These are phyloP conservation scores for Chromoteleia sp. DNA, from an alignment of 2,888 invertebrate genomes.

Conservation along the genomic window DNA sequence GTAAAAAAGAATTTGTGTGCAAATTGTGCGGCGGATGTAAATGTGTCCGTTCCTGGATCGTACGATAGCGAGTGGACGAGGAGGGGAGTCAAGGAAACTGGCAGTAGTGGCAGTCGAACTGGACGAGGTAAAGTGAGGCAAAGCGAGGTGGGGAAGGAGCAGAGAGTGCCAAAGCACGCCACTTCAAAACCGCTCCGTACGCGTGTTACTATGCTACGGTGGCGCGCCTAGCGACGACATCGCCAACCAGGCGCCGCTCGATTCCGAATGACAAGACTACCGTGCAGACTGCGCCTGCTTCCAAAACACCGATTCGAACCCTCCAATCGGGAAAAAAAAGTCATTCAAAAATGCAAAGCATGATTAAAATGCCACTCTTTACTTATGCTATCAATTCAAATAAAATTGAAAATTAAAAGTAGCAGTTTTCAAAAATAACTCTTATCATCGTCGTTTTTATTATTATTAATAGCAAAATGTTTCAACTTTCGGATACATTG, in stretches of 20 bases:
- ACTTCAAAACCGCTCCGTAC: slow-evolving; percentile 74
- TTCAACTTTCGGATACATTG: too few relatives aligned
- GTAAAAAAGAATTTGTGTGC: slow-evolving; percentile 53
- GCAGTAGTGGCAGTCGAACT: slow-evolving; percentile 69
- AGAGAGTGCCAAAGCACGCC: slow-evolving; percentile 85
- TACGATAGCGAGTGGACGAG: slow-evolving; percentile 70
- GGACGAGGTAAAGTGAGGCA: slow-evolving; percentile 76
- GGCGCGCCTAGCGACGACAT: slow-evolving; percentile 74
- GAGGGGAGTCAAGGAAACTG: slow-evolving; percentile 67
- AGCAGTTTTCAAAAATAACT: too few relatives aligned
- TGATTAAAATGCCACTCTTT: too few relatives aligned
- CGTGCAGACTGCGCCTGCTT: slow-evolving; percentile 24
- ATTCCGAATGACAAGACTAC: slow-evolving; percentile 62
- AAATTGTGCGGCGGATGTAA: slow-evolving; percentile 55
- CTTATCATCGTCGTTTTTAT: too few relatives aligned
- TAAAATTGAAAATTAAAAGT: too few relatives aligned
- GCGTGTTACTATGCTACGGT: slow-evolving; percentile 83
- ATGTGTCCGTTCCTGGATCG: slow-evolving; percentile 74
- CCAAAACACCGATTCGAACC: neutral
- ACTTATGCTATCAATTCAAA: too few relatives aligned
- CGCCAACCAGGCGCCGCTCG: slow-evolving; percentile 66
- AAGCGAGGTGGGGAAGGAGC: slow-evolving; percentile 76
- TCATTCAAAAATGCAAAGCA: too few relatives aligned
- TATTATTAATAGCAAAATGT: too few relatives aligned
- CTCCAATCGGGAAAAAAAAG: too few relatives aligned